These are phyloP conservation scores for Choreutis nemorana DNA, from an alignment of 2,888 invertebrate genomes.

Conservation along the genomic window DNA sequence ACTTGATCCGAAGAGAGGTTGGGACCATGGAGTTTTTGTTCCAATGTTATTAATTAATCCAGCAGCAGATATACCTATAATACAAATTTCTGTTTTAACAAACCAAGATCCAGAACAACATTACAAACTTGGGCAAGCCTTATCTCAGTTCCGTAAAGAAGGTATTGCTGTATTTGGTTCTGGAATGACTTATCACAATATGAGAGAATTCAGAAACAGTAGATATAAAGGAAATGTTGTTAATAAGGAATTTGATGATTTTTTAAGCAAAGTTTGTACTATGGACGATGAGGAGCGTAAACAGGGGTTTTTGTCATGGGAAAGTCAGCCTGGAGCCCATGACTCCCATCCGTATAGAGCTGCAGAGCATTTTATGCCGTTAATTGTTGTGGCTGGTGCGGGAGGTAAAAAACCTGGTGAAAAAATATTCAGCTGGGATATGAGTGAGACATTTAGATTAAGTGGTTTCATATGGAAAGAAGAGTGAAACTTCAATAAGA, in stretches of 20 bases:
- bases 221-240: conserved; percentile 25
- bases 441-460: conserved; percentile 38
- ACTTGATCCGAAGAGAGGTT: conserved; percentile 45
- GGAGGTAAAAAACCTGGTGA: conserved; percentile 38
- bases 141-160: conserved; percentile 44
- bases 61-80: conserved; percentile 44
- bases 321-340: conserved; percentile 34
- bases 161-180: conserved; percentile 49
- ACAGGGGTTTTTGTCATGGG: conserved; percentile 33
- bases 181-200: conserved; percentile 58
- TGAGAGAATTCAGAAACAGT: conserved; percentile 39
- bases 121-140: conserved; percentile 38
- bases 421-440: conserved; percentile 52
- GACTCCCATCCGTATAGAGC: conserved; percentile 45
- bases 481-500: too few relatives aligned
- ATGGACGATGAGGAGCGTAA: conserved; percentile 28
- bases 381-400: conserved; percentile 47
- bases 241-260: conserved; percentile 49
- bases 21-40: conserved; percentile 60
- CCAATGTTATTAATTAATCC: conserved; percentile 58
- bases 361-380: conserved; percentile 54
- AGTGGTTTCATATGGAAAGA: conserved; percentile 52
- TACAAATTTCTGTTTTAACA: conserved; percentile 43
- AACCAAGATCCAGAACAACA: conserved; percentile 44
- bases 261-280: conserved; percentile 38